A percentile compares a stretch with the other conserved stretches of the same genome.
These are phyloP conservation scores for Albula goreensis DNA, from an alignment of 2,113 vertebrate genomes.

Conservation along the genomic window DNA sequence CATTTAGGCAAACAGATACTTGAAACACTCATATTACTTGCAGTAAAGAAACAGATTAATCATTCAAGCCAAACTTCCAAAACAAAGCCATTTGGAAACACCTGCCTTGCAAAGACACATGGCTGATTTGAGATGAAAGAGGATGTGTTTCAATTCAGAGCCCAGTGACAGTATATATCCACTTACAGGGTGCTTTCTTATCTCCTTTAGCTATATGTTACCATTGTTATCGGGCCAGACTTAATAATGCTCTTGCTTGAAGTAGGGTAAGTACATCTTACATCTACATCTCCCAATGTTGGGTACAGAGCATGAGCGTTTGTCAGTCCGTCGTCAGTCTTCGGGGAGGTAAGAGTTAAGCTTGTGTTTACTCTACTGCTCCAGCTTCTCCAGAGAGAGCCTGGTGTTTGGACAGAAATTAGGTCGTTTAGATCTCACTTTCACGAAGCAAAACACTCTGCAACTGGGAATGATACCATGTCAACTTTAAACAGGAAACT, in stretches of 20 bases:
- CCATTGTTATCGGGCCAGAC: too few relatives aligned
- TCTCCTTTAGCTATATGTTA: too few relatives aligned
- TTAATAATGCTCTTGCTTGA: neutral
- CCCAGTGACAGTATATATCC: too few relatives aligned
- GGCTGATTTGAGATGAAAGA: too few relatives aligned
- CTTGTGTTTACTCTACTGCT: neutral
- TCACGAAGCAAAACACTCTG: neutral
- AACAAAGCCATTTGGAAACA: too few relatives aligned
- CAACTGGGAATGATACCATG: neutral
- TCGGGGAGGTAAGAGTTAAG: neutral
- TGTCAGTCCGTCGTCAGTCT: neutral
- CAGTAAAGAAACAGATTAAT: too few relatives aligned
- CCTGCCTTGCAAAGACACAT: too few relatives aligned
- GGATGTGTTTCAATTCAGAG: too few relatives aligned
- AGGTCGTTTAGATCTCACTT: neutral
- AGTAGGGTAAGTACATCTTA: neutral
- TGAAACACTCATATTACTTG: too few relatives aligned
- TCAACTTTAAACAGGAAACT: constrained; percentile 4
- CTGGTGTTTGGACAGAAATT: constrained; percentile 6
- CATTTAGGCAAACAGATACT: too few relatives aligned
- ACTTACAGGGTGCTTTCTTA: too few relatives aligned
- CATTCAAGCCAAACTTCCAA: too few relatives aligned
- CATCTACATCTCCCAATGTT: neutral
- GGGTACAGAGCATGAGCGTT: neutral
- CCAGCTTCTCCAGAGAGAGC: neutral